Base-by-base conservation (phyloP, 1,140 invertebrate genomes). In the Pseudomyrmex concolor region DNA sequence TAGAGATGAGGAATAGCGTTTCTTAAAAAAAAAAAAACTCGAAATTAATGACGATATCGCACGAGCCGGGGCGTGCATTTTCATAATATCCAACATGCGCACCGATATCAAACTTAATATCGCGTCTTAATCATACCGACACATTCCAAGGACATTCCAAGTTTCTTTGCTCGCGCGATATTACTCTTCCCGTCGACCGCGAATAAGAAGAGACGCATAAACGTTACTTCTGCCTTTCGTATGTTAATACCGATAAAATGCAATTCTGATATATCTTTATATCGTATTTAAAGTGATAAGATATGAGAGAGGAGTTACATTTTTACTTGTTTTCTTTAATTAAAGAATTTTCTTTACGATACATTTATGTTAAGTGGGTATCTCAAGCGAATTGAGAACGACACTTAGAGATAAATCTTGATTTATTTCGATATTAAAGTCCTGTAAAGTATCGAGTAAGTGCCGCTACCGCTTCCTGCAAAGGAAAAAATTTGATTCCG, bases 21-120 rank as follows among this genome's bases (percentile, higher is more conserved):
- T 51, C 15, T 55, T 78, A 59, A 10, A 25, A 70, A n/a, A 13
- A 59, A 19, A 64, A 43, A 68, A 43, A 70, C 5, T 34, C 43
- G 43, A 64, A 25, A 78, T 78, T 78, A 70, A 78, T 78, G 64
- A 15, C 2, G 10, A 34, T 57, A 48, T 48, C 51, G 63, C 51
- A 43, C 2, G 34, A 34, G 34, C 19, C 43, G 12, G 51, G 15
- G 76, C 51, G 54, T 57, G 54, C 34, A 59, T 78, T 70, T 78
- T 70, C 54, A 78, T 70, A 70, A 70, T 59, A 43, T 25, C 54
- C 64, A n/a, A 83, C 60, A 76, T 48, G 66, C 64, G 50, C 50
- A 50, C 22, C 72, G n/a, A 74, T 83, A 57, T 83, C 80, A 57
- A 64, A 77, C 45, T 83, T 83, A 83, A 83, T 83, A 60, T 48